Percentiles rank a stretch among this genome's conserved stretches.
phyloP scores from a whole-genome alignment of 37 sponge, comb jelly and placozoan genomes.

The Halichondria panicea region DNA sequence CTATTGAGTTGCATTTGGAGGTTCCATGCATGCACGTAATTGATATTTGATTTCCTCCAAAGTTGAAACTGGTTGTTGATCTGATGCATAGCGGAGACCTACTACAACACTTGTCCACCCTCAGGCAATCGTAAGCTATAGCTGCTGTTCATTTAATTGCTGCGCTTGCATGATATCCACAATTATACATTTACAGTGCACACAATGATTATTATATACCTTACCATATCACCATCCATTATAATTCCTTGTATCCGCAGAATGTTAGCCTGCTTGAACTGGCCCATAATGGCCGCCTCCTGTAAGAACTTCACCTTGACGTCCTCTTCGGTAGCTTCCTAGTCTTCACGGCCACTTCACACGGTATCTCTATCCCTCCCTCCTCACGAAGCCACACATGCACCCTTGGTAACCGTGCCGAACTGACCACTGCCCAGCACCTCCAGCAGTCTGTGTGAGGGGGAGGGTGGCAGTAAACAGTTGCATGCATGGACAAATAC shows the following conservation, averaged over 20 bases:
- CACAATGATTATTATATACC: neutral
- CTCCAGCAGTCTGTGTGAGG: neutral
- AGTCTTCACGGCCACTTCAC: conserved; percentile 34
- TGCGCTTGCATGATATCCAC: too few species aligned
- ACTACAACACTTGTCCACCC: neutral
- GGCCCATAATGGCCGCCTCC: conserved; percentile 43
- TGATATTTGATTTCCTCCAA: neutral
- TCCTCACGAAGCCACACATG: neutral
- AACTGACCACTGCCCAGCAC: conserved; percentile 27
- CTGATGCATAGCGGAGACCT: conserved; percentile 11
- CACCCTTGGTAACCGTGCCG: conserved; percentile 9
- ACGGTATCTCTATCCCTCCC: neutral
- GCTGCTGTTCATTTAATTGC: too few species aligned
- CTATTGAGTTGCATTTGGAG: too few species aligned
- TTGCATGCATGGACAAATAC: too few species aligned
- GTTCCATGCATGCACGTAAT: neutral
- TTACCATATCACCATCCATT: neutral
- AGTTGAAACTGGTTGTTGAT: neutral
- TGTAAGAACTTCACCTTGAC: conserved; percentile 15
- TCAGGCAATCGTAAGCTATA: neutral
- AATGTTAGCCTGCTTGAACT: conserved; percentile 28
- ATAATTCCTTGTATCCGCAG: conserved; percentile 5
- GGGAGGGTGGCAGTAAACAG: too few species aligned
- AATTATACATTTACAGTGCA: too few species aligned
- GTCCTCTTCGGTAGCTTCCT: neutral